Evolutionary conservation across 2,888 invertebrate species (phyloP).

Genomic region (Meganola albula): DNA sequence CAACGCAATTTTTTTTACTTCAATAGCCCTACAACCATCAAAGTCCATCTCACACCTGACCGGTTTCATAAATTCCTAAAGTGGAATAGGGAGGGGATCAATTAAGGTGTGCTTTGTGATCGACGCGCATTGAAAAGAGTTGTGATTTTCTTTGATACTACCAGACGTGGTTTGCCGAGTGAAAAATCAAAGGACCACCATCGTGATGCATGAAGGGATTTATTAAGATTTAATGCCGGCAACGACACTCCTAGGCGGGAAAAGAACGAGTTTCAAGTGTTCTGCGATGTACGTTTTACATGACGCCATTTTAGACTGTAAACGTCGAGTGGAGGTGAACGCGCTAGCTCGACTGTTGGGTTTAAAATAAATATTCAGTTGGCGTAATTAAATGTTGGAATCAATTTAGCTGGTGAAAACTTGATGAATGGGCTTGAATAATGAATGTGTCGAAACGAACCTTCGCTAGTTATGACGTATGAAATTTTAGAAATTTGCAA

Average conservation of each 20-base stretch:
- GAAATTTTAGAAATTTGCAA: background rate
- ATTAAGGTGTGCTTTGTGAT: conserved; percentile 70
- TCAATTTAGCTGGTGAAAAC: conserved; percentile 11
- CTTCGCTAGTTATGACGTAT: too few relatives aligned
- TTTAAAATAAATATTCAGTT: conserved; percentile 23
- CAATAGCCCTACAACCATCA: conserved; percentile 25
- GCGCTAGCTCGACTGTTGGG: conserved; percentile 23
- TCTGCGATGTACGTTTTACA: conserved; percentile 67
- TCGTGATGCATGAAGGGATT: conserved; percentile 73
- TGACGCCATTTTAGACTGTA: conserved; percentile 68
- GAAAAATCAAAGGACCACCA: conserved; percentile 72
- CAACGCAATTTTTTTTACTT: conserved; percentile 17
- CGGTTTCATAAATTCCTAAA: conserved; percentile 46
- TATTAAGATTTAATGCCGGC: conserved; percentile 77
- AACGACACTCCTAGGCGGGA: conserved; percentile 75
- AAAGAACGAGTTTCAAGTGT: conserved; percentile 73
- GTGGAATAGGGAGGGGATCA: conserved; percentile 57
- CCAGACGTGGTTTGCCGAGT: conserved; percentile 75
- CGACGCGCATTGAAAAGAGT: conserved; percentile 77
- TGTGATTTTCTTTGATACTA: conserved; percentile 75
- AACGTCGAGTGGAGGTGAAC: conserved; percentile 45
- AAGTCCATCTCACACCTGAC: conserved; percentile 32
- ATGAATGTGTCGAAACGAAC: background rate
- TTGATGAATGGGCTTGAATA: background rate
- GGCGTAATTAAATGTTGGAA: conserved; percentile 12